Evolutionary conservation across 2,797 vertebrate genomes (phyloP), one percentile per base, ranked within the genome.

Genomic region (Orestias chungarensis): DNA sequence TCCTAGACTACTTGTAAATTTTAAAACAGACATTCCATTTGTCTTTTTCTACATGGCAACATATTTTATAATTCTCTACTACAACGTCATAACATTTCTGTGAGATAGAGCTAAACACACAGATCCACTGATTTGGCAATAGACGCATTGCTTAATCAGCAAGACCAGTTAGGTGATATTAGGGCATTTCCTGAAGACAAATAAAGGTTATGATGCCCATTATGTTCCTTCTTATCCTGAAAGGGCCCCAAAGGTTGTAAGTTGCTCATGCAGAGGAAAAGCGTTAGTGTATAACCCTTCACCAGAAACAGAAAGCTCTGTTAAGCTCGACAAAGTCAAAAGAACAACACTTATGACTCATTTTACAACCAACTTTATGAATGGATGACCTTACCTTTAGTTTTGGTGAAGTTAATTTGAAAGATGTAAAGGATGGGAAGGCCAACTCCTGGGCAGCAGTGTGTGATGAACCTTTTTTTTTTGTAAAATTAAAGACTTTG

Each of bases 351-450:
- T 40, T 20, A 25, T 20, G 20, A 33, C 70, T 75, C 62, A 59
- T 73, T 61, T n/a, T 14, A 38, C 29, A 71, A 40, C 62, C 57
- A 64, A 66, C 8, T 62, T 68, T 49, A 6, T 57, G 54, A 81
- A 76, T 6, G 6, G 70, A 71, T 62, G 81, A 54, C 84, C 88
- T 88, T 65, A 86, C 85, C 83, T 86, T 20, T 68, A 40, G 70
- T 75, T 80, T 29, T 65, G 78, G 40, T 44, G 76, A 70, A 70
- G 50, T 43, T 62, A 70, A 59, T 38, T 72, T 59, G 72, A 73
- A 64, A 52, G 33, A 66, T 57, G 29, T 50, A 46, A 62, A 52
- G 72, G 54, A 14, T 17, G 67, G 43, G 77, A 27, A 12, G 68
- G 66, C 52, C 65, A 15, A 61, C 14, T 47, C n/a, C 20, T 2